Base-by-base conservation (phyloP, 2,888 invertebrate species). In the Margaritifera margaritifera region DNA sequence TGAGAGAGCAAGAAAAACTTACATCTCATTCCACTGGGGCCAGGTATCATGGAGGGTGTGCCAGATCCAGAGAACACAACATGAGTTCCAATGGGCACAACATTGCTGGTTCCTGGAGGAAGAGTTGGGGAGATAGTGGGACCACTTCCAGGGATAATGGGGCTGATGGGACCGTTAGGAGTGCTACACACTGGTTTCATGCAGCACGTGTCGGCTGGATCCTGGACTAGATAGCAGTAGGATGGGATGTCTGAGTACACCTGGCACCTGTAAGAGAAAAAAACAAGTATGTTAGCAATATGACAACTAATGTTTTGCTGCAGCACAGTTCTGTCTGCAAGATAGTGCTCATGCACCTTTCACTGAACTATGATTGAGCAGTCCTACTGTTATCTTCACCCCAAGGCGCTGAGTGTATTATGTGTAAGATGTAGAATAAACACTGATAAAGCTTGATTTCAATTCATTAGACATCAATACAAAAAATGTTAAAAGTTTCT, bases 61-160 rank as follows among this genome's bases (percentile, higher is more conserved):
- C 78, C 75, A 50, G 76, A 76, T 27, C 84, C 84, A 8, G 80
- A 73, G 74, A 84, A 74, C 52, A 78, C 69, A 20, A 74, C 75
- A 61, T 84, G 84, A 50, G 83, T 80, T 54, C 84, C 84, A 15
- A 84, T 70, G 4, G 84, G 84, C 25, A 84, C 70, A 31, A 83
- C 72, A 70, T 84, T 81, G 52, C 72, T 69, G 61, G 79, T 73
- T 50, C 63, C 70, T 3, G 84, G 78, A 50, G 77, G 70, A 52
- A 79, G 75, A 15, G 78, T 75, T 15, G 79, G 77, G 15, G 77
- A 76, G 6, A 68, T 69, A 5, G 82, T 81, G 1, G 78, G 76
- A 27, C 69, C 64, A 20, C 56, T 60, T 31, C 64, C 68, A 58
- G 75, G 74, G 19, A 74, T 66, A 61, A 80, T 27, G 6, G 81